Conservation (phyloP, 1,140 invertebrate species). For the Tetragnatha versicolor region DNA sequence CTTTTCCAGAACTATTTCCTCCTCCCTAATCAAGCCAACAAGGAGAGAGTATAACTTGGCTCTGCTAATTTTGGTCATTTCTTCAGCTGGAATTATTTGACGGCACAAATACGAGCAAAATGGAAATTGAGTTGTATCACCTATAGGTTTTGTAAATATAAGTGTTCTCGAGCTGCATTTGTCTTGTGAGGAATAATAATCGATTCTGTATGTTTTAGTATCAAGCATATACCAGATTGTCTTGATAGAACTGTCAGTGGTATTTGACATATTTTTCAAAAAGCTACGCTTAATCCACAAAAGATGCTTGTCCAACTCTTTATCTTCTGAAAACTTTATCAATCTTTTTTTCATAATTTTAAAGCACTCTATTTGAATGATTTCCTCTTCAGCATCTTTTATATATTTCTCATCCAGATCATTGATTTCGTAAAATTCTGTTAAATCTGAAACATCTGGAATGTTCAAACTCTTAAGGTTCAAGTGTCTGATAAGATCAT, state of each 20-base stretch:
- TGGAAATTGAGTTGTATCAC: neutral
- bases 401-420: neutral
- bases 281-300: constrained; percentile 10
- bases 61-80: neutral
- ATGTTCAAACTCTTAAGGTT: constrained; percentile 1
- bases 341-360: constrained; percentile 4
- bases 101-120: constrained; percentile 14
- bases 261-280: neutral
- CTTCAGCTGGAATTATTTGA: neutral
- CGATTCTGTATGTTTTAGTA: neutral
- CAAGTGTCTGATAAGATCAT: constrained; percentile 1
- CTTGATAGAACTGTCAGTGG: constrained; percentile 5
- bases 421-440: neutral
- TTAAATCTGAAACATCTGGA: neutral
- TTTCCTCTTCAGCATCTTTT: neutral
- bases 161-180: neutral
- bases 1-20: neutral
- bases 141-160: constrained; percentile 29
- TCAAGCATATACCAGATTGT: constrained; percentile 29
- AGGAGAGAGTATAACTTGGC: constrained; percentile 8
- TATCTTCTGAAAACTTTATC: neutral
- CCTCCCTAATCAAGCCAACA: constrained; percentile 9
- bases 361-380: constrained; percentile 24
- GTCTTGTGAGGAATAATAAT: constrained; percentile 14
- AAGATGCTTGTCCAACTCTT: neutral